These are phyloP conservation scores for Pogonocherus hispidulus DNA, from an alignment of 2,888 invertebrate genomes.

Conservation along the genomic window DNA sequence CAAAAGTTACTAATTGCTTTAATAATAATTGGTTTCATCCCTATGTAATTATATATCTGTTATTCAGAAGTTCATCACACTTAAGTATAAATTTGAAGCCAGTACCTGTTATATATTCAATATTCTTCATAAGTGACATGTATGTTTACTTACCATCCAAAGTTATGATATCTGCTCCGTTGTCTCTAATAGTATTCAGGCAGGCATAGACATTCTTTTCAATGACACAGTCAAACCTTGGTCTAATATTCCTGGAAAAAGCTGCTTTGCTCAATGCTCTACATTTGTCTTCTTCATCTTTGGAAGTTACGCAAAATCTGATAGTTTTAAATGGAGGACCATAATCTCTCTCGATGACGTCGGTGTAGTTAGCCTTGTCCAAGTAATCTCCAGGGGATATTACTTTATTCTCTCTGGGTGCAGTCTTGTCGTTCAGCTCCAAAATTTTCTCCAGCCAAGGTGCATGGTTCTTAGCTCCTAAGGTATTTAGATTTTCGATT, in stretches of 20 bases:
- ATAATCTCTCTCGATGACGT: slow-evolving; percentile 79
- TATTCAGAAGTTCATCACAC: no score
- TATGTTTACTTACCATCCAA: slow-evolving; percentile 70
- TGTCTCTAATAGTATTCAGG: slow-evolving; percentile 76
- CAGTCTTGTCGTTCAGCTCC: slow-evolving; percentile 74
- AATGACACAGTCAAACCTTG: slow-evolving; percentile 82
- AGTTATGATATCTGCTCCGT: slow-evolving; percentile 79
- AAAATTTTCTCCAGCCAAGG: slow-evolving; percentile 71
- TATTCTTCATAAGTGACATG: no score
- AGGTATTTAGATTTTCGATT: slow-evolving; percentile 71
- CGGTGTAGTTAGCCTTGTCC: slow-evolving; percentile 71
- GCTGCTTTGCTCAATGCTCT: slow-evolving; percentile 78
- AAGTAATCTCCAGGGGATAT: slow-evolving; percentile 63
- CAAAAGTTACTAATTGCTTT: no score
- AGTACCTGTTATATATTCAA: no score
- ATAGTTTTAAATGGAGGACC: slow-evolving; percentile 78
- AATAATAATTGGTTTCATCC: no score
- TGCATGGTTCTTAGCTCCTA: slow-evolving; percentile 67
- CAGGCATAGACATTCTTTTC: slow-evolving; percentile 77
- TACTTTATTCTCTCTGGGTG: slow-evolving; percentile 64
- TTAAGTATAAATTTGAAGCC: no score
- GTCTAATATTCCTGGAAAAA: slow-evolving; percentile 84
- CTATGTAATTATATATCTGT: no score
- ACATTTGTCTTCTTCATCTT: slow-evolving; percentile 82
- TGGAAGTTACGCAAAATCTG: slow-evolving; percentile 78